These are phyloP conservation scores for Typhlomys cinereus DNA, from an alignment of 2,113 vertebrate species.

Conservation along the genomic window DNA sequence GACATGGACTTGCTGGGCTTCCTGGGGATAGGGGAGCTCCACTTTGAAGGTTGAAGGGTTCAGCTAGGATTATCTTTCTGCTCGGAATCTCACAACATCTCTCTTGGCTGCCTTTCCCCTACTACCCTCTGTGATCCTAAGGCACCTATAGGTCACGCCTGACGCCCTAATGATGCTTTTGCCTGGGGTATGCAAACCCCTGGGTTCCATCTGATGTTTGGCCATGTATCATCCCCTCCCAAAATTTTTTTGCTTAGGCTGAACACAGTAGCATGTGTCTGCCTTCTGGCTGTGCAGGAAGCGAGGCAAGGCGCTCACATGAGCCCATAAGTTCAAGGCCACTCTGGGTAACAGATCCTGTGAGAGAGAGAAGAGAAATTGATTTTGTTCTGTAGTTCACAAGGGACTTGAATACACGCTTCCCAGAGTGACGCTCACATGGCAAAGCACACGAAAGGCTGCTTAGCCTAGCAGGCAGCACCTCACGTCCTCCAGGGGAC, in stretches of 20 bases:
- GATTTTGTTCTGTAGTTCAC: neutral
- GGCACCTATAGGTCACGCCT: neutral
- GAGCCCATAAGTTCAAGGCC: neutral
- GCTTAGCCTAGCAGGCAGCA: neutral
- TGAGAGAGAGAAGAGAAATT: neutral
- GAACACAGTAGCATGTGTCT: neutral
- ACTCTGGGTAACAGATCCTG: neutral
- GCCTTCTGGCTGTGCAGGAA: neutral
- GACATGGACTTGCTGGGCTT: neutral
- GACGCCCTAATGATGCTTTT: accelerated
- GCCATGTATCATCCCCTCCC: neutral
- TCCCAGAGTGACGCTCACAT: neutral
- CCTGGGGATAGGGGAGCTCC: neutral
- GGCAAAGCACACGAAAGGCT: neutral
- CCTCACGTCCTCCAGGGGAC: neutral
- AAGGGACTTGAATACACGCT: neutral
- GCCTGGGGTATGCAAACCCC: neutral
- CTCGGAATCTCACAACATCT: neutral
- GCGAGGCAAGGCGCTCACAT: neutral
- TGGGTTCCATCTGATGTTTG: neutral
- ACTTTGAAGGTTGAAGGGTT: neutral
- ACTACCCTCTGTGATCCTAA: neutral
- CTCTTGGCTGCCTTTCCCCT: neutral
- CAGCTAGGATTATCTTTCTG: neutral
- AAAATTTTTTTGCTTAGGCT: neutral